Conservation (phyloP, 2,113 vertebrate species). For the Octodon degus region DNA sequence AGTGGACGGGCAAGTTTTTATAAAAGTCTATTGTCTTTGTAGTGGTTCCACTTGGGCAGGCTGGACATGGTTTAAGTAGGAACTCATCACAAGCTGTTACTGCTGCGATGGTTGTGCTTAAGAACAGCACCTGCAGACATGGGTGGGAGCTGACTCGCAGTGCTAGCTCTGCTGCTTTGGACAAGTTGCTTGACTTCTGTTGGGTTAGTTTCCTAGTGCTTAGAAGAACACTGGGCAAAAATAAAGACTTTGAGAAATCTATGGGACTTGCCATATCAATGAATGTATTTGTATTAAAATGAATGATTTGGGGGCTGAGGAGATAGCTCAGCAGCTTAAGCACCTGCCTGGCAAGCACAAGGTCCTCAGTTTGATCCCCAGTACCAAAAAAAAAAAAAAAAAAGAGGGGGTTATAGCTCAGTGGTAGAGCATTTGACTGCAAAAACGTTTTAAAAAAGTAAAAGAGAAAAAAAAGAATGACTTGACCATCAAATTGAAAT, state of each 20-base stretch:
- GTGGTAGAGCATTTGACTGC: too few relatives aligned
- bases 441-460: too few relatives aligned
- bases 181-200: not conserved
- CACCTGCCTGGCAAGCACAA: too few relatives aligned
- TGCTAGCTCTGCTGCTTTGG: not conserved
- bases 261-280: not conserved
- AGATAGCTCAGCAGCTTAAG: too few relatives aligned
- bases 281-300: constrained; percentile 6
- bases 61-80: not conserved
- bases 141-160: too few relatives aligned
- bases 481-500: not conserved
- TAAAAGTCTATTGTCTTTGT: not conserved
- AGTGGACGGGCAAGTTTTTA: not conserved
- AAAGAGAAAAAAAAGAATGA: not conserved
- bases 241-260: constrained; percentile 16
- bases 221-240: not conserved
- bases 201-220: not conserved
- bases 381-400: too few relatives aligned
- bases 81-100: not conserved
- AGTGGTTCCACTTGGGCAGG: not conserved
- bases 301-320: too few relatives aligned
- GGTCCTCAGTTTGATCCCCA: too few relatives aligned
- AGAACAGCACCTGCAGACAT: not conserved
- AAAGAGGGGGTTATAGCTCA: too few relatives aligned
- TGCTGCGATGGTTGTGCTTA: not conserved